Conservation (phyloP, 2,888 invertebrate genomes). For the Pollenia angustigena region DNA sequence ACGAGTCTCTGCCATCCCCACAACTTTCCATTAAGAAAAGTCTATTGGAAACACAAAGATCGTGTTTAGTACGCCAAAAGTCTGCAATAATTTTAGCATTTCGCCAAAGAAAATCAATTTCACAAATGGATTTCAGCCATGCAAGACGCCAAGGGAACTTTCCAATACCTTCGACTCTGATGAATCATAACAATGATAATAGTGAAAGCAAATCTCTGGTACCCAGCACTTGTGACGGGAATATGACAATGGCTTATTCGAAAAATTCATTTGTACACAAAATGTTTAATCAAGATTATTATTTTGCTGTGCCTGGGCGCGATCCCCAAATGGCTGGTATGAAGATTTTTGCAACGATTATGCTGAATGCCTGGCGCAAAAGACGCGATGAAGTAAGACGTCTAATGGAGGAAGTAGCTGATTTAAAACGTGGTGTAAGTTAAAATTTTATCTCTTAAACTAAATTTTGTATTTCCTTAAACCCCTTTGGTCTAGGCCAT, state of each 20-base stretch:
- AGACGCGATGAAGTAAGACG: conserved; percentile 81
- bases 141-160: conserved; percentile 77
- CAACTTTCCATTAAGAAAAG: not conserved
- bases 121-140: conserved; percentile 82
- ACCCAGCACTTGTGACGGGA: conserved; percentile 18
- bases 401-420: conserved; percentile 79
- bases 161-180: conserved; percentile 26
- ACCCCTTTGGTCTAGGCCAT: conserved; percentile 76
- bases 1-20: conserved; percentile 59
- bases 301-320: conserved; percentile 68
- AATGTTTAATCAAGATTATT: conserved; percentile 69
- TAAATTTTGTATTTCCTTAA: too few relatives aligned
- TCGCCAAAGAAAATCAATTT: conserved; percentile 79
- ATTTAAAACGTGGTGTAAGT: conserved; percentile 80
- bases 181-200: not conserved
- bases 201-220: conserved; percentile 23
- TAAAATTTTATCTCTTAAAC: not conserved
- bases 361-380: conserved; percentile 83
- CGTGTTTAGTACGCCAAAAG: conserved; percentile 76
- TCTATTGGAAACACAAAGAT: not conserved
- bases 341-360: conserved; percentile 81
- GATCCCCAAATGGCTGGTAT: conserved; percentile 80
- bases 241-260: conserved; percentile 26
- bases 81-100: conserved; percentile 77
- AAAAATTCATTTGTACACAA: conserved; percentile 69